These are phyloP conservation scores for Poecilus cupreus DNA, from an alignment of 2,888 invertebrate species.

Conservation along the genomic window DNA sequence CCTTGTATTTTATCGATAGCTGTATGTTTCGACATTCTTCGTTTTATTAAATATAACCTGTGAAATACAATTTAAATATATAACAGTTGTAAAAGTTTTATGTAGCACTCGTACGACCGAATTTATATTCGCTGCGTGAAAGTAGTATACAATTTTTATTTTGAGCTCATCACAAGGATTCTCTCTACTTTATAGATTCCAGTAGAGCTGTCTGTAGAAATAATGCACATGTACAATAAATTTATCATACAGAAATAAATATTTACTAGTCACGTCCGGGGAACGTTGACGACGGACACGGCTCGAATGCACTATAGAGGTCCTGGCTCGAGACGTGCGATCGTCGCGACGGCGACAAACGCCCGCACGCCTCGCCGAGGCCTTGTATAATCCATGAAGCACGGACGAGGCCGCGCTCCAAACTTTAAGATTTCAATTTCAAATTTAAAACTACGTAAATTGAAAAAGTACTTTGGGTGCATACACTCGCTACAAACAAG, in stretches of 20 bases:
- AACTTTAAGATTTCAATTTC: slow-evolving; percentile 58
- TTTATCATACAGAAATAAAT: slow-evolving; percentile 49
- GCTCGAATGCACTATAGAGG: slow-evolving; percentile 31
- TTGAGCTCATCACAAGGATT: slow-evolving; percentile 13
- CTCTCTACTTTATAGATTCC: slow-evolving; percentile 27
- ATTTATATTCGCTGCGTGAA: slow-evolving; percentile 2
- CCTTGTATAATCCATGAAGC: slow-evolving; percentile 43
- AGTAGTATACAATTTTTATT: not conserved
- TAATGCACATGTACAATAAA: slow-evolving; percentile 54
- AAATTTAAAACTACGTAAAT: slow-evolving; percentile 59
- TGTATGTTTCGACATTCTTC: not conserved
- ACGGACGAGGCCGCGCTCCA: slow-evolving; percentile 3
- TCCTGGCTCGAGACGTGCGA: not conserved
- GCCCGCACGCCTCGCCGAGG: not conserved
- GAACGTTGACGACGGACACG: slow-evolving; percentile 41
- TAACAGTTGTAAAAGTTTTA: not conserved
- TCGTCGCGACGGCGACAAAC: not conserved
- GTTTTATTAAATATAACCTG: not conserved
- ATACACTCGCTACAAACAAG: slow-evolving; percentile 35
- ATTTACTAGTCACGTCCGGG: slow-evolving; percentile 47
- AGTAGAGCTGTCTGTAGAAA: slow-evolving; percentile 20
- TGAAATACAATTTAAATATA: not conserved
- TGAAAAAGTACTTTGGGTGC: slow-evolving; percentile 57
- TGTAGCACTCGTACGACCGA: not conserved
- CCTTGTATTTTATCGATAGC: too few species aligned